Base-by-base conservation (phyloP, 2,113 vertebrate species). In the Pollimyrus isidori region DNA sequence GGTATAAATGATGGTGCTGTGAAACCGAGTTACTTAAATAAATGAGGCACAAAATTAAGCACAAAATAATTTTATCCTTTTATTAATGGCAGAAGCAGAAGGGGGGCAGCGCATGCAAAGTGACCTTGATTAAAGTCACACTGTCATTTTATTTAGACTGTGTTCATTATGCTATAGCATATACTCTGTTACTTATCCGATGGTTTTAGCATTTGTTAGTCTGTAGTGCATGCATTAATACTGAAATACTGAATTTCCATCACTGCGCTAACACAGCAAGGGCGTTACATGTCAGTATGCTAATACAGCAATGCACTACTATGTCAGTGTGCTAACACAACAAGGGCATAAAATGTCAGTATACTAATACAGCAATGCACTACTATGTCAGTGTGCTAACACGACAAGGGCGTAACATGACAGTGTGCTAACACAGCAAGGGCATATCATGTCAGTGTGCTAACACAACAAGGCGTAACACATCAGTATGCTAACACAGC, bases 21-120 rank as follows among this genome's bases (percentile, higher is more conserved):
- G 73, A 35, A 76, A 76, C 69, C 15, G 69, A 80, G 73, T 80
- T 80, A 80, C 73, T 42, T 80, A 80, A 80, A 42, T 80, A 80
- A 80, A 80, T 80, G 30, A 80, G 73, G 73, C 13, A 42, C 73
- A 80, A 80, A 80, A 80, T 80, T 42, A 80, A 42, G 35, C 73
- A 80, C 35, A 80, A 80, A 73, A 80, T 80, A 80, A 80, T 80
- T 80, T 80, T 80, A 80, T 42, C 30, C 73, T 80, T 39, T 80
- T 80, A 80, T 80, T 80, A 80, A 80, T 80, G 73, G 35, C 35
- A 80, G 73, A 80, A 80, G 73, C 73, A 39, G 30, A 80, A 39
- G 30, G 73, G 73, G 73, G 35, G 15, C 73, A 80, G 13, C 73
- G 15, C 62, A 69, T 69, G 62, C 62, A 30, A 69, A 69, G 62